phyloP scores from a whole-genome alignment of 2,113 vertebrate genomes.

The Callaeas wilsoni region DNA sequence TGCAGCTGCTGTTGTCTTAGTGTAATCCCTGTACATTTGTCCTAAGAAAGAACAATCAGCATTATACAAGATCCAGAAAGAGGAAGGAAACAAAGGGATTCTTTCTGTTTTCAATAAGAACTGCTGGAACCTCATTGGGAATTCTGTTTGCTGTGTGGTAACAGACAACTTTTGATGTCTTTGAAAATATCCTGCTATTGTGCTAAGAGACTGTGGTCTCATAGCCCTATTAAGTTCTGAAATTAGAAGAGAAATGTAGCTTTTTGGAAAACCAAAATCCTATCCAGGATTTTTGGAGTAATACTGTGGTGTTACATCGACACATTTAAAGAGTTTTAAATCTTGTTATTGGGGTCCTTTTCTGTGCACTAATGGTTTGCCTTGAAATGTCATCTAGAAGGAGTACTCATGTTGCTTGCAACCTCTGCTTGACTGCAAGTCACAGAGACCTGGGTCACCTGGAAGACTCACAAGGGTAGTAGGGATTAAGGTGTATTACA shows the following conservation, averaged over 20 bases:
- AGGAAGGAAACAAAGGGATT: conserved; percentile 54
- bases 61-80: conserved; percentile 23
- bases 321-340: neutral
- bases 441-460: neutral
- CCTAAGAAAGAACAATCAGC: conserved; percentile 43
- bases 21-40: conserved; percentile 32
- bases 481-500: neutral
- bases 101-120: conserved; percentile 45
- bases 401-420: neutral
- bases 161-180: conserved; percentile 24
- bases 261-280: neutral
- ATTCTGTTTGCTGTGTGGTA: conserved; percentile 10
- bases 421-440: neutral
- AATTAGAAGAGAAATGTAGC: neutral
- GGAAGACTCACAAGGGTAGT: neutral
- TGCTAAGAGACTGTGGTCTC: neutral
- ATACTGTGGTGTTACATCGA: neutral
- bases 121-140: conserved; percentile 21
- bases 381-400: neutral
- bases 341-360: neutral
- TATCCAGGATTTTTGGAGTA: neutral
- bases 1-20: conserved; percentile 48
- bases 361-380: neutral
- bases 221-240: neutral
- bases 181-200: conserved; percentile 39